Percentiles rank a stretch among this genome's conserved stretches.
phyloP scores from a whole-genome alignment of 2,888 invertebrate species.

The Meliscaeva auricollis region DNA sequence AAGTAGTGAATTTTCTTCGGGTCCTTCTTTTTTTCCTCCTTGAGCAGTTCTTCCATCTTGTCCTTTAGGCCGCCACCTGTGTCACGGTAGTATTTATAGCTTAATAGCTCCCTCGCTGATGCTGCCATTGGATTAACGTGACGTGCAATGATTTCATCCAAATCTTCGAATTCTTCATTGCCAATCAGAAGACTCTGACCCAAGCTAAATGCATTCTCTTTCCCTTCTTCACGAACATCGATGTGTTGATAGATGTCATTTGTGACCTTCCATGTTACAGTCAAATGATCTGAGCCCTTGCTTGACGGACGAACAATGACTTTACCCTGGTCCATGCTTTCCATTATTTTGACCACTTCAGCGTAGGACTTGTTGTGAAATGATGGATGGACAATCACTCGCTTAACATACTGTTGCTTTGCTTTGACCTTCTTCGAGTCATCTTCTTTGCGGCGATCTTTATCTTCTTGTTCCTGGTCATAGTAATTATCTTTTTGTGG shows the following conservation, averaged over 20 bases:
- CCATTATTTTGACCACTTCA: slow-evolving; percentile 96
- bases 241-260: slow-evolving; percentile 98
- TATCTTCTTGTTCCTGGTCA: slow-evolving; percentile 93
- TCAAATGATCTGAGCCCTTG: slow-evolving; percentile 97
- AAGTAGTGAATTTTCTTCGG: slow-evolving; percentile 95
- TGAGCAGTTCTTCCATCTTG: slow-evolving; percentile 93
- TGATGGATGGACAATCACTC: slow-evolving; percentile 98
- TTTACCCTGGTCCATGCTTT: slow-evolving; percentile 97
- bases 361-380: slow-evolving; percentile 98
- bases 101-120: slow-evolving; percentile 94
- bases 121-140: slow-evolving; percentile 98
- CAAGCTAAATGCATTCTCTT: slow-evolving; percentile 97
- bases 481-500: slow-evolving; percentile 95
- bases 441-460: slow-evolving; percentile 90
- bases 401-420: slow-evolving; percentile 94
- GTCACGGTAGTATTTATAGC: slow-evolving; percentile 95
- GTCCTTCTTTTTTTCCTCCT: slow-evolving; percentile 95
- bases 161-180: slow-evolving; percentile 97
- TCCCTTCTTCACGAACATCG: slow-evolving; percentile 97
- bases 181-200: slow-evolving; percentile 95
- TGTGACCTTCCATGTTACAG: slow-evolving; percentile 99
- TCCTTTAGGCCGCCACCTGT: slow-evolving; percentile 92
- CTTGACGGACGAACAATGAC: slow-evolving; percentile 98
- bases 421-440: slow-evolving; percentile 93
- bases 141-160: slow-evolving; percentile 99